phyloP scores from a whole-genome alignment of 2,888 invertebrate genomes.

The Platycheirus albimanus region DNA sequence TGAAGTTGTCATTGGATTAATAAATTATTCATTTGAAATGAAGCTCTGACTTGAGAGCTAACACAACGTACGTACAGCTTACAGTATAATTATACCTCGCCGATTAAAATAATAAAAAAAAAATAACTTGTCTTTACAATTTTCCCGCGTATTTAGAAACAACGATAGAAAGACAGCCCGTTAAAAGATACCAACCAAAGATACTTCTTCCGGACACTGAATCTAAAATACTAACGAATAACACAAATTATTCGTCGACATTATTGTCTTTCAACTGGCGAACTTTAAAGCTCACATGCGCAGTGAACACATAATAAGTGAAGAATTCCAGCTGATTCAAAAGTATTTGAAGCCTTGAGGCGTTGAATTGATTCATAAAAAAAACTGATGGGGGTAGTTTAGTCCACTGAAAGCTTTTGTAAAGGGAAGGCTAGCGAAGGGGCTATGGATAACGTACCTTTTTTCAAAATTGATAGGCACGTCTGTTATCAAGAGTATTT shows the following conservation, averaged over 20 bases:
- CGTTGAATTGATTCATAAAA: too few relatives aligned
- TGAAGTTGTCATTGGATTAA: conserved; percentile 50
- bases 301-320: conserved; percentile 6
- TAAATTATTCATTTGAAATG: conserved; percentile 5
- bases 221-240: conserved; percentile 33
- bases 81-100: background rate
- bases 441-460: too few relatives aligned
- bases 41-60: background rate
- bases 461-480: background rate
- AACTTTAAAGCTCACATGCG: conserved; percentile 46
- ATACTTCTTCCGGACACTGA: conserved; percentile 28
- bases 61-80: background rate
- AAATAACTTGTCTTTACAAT: background rate
- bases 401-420: conserved; percentile 3
- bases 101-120: background rate
- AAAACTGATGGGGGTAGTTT: background rate
- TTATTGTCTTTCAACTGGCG: conserved; percentile 10
- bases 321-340: conserved; percentile 39
- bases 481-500: background rate
- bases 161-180: background rate
- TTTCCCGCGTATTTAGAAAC: background rate
- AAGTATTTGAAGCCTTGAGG: conserved; percentile 1
- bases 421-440: background rate
- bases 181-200: background rate
- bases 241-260: too few relatives aligned